Conservation (phyloP, 1,140 invertebrate species). For the Parapsyche elsis region DNA sequence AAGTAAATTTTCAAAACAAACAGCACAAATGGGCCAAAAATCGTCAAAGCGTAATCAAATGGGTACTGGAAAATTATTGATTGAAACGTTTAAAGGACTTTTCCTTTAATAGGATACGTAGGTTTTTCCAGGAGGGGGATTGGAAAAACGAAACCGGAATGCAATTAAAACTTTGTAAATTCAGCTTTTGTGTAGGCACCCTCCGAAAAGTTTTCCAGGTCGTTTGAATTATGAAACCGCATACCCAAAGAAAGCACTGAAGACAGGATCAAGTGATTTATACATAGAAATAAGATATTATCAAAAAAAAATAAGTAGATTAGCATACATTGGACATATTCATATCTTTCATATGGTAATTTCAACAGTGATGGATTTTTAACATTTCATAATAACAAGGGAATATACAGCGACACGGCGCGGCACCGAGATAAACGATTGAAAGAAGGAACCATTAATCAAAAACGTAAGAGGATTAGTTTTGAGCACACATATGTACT, state of each 20-base stretch:
- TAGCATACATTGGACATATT: too few relatives aligned
- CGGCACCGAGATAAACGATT: background rate
- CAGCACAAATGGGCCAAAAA: background rate
- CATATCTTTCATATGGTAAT: too few relatives aligned
- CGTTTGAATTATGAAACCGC: constrained; percentile 15
- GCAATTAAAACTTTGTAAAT: constrained; percentile 48
- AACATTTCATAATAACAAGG: too few relatives aligned
- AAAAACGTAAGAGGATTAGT: constrained; percentile 17
- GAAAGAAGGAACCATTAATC: constrained; percentile 11
- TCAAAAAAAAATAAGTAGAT: too few relatives aligned
- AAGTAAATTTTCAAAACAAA: background rate
- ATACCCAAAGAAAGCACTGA: background rate
- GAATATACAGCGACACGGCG: too few relatives aligned
- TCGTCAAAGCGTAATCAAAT: background rate
- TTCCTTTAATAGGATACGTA: background rate
- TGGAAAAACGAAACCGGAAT: constrained; percentile 32
- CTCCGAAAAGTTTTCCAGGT: background rate
- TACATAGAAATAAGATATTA: too few relatives aligned
- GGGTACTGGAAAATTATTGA: too few relatives aligned
- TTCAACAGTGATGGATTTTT: too few relatives aligned
- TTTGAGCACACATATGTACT: background rate
- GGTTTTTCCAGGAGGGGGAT: constrained; percentile 21
- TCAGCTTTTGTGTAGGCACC: constrained; percentile 16
- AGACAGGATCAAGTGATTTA: background rate
- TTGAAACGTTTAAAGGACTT: background rate